A percentile compares a stretch with the other conserved stretches of the same genome.
phyloP scores from a whole-genome alignment of 2,797 vertebrate species.

The Bradypodion pumilum region DNA sequence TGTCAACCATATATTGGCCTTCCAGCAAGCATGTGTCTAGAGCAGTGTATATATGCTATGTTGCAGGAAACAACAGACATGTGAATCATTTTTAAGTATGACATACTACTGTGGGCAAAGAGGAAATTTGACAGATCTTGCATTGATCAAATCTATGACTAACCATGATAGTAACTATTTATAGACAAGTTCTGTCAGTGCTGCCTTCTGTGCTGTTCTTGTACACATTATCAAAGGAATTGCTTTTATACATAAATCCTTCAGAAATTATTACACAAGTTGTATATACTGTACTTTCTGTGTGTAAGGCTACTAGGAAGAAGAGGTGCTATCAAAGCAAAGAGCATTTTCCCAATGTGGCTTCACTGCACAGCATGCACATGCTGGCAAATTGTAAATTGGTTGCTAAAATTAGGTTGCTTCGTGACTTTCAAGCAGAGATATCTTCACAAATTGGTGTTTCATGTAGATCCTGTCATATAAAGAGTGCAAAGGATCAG shows the following conservation, averaged over 20 bases:
- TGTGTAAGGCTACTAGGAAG: not conserved
- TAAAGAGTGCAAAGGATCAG: not conserved
- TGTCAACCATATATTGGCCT: not conserved
- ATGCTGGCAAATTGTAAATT: not conserved
- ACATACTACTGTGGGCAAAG: not conserved
- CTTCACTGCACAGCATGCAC: not conserved
- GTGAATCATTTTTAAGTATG: not conserved
- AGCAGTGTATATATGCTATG: not conserved
- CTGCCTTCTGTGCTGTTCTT: not conserved
- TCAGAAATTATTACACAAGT: not conserved
- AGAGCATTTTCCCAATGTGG: not conserved
- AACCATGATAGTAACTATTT: not conserved
- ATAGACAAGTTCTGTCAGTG: not conserved
- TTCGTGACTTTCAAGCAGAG: not conserved
- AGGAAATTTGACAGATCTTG: not conserved
- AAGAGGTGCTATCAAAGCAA: not conserved
- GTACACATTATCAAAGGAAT: not conserved
- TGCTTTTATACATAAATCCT: not conserved
- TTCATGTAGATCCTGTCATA: not conserved
- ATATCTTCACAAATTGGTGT: not conserved
- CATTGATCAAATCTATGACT: not conserved
- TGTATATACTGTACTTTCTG: not conserved
- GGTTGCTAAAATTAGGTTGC: not conserved
- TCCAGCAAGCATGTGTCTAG: not conserved
- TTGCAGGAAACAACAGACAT: not conserved